These are phyloP conservation scores for Drosophila picticornis DNA, from an alignment of 2,888 invertebrate genomes.

Conservation along the genomic window DNA sequence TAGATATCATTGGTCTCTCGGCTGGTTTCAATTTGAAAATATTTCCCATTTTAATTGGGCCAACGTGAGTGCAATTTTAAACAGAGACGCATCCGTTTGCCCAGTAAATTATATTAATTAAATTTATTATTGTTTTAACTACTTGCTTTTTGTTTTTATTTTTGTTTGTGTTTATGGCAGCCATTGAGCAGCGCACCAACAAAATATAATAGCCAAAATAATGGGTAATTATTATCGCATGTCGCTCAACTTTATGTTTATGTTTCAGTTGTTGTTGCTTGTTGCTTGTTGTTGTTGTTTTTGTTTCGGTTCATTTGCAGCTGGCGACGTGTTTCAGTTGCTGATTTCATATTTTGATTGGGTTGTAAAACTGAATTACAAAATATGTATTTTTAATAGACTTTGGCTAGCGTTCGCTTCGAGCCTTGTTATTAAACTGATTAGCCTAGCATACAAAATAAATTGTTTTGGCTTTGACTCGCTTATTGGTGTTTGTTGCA, in stretches of 20 bases:
- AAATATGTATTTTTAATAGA: conserved; percentile 58
- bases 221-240: conserved; percentile 55
- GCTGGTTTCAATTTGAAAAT: conserved; percentile 28
- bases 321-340: conserved; percentile 37
- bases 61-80: conserved; percentile 56
- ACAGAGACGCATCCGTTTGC: conserved; percentile 24
- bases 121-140: conserved; percentile 43
- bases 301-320: conserved; percentile 36
- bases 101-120: conserved; percentile 50
- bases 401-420: conserved; percentile 5
- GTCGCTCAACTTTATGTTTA: conserved; percentile 33
- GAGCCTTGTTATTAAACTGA: conserved; percentile 40
- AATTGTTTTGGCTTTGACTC: conserved; percentile 53
- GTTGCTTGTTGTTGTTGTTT: conserved; percentile 2
- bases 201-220: conserved; percentile 47
- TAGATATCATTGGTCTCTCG: conserved; percentile 7
- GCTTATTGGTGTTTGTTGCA: conserved; percentile 11
- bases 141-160: background rate
- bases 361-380: conserved; percentile 53
- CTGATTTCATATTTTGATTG: conserved; percentile 43
- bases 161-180: background rate
- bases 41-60: conserved; percentile 42
- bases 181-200: conserved; percentile 9
- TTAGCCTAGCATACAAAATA: conserved; percentile 31
- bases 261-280: background rate